Conservation (phyloP, 2,797 vertebrate genomes). For the Xenops minutus region DNA sequence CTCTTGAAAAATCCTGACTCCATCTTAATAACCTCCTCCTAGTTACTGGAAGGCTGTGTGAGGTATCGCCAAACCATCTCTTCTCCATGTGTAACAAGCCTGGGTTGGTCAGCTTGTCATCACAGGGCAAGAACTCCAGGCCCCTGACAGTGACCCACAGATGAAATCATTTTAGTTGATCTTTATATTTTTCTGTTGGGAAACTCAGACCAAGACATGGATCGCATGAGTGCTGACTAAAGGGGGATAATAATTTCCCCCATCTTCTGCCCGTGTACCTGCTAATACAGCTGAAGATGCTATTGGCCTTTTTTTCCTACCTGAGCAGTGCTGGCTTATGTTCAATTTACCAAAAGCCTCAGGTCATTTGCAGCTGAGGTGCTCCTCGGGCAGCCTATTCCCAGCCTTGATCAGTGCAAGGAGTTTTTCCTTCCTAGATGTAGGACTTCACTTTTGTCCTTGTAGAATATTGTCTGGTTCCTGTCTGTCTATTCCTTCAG, state of each 20-base stretch:
- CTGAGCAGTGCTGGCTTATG: neutral
- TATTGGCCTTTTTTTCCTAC: neutral
- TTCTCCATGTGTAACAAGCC: neutral
- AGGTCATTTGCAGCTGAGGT: neutral
- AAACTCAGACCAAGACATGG: neutral
- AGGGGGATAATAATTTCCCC: neutral
- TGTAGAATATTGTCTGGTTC: neutral
- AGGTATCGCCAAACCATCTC: neutral
- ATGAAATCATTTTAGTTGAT: neutral
- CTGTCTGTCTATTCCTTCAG: neutral
- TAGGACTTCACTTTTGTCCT: neutral
- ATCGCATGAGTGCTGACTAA: neutral
- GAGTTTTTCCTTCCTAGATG: neutral
- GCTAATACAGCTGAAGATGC: neutral
- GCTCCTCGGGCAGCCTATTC: neutral
- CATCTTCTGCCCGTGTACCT: neutral
- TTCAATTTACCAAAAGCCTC: neutral
- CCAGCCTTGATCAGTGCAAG: neutral
- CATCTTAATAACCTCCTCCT: neutral
- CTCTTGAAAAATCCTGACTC: neutral
- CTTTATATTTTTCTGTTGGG: neutral
- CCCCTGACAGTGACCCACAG: accelerated
- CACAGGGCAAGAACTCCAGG: neutral
- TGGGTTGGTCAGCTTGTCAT: neutral
- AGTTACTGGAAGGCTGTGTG: neutral